A percentile compares a stretch with the other conserved stretches of the same genome.
Evolutionary conservation across 2,797 vertebrate genomes (phyloP).

Genomic region (Gymnodraco acuticeps): DNA sequence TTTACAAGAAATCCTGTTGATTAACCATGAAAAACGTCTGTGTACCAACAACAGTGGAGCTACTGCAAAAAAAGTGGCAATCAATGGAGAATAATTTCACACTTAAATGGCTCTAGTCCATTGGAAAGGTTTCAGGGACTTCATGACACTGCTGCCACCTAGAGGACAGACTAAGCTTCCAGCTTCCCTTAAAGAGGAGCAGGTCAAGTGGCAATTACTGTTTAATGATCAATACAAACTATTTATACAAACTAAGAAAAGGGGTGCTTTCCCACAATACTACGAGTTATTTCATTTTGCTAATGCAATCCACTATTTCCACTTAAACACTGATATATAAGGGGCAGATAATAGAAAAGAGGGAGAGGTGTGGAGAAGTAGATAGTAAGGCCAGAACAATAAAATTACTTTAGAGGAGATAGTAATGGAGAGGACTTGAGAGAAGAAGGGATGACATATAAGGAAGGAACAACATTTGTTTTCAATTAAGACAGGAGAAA

Average conservation of each 20-base stretch:
- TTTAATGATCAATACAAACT: conserved; percentile 6
- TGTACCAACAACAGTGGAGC: not conserved
- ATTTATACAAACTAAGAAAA: conserved; percentile 14
- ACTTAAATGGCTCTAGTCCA: conserved; percentile 5
- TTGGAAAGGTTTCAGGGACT: conserved; percentile 23
- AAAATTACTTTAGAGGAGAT: not conserved
- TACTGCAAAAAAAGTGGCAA: not conserved
- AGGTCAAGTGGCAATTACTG: not conserved
- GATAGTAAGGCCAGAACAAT: not conserved
- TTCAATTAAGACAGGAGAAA: not conserved
- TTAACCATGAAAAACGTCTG: not conserved
- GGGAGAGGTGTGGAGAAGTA: not conserved
- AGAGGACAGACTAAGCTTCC: conserved; percentile 34
- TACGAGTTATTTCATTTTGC: not conserved
- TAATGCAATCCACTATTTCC: not conserved
- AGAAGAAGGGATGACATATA: not conserved
- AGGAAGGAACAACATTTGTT: not conserved
- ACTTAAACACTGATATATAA: not conserved
- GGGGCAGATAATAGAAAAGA: not conserved
- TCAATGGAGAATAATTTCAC: conserved; percentile 11
- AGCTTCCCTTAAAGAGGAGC: not conserved
- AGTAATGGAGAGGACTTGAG: not conserved
- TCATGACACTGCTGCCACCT: conserved; percentile 66
- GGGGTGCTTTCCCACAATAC: not conserved
- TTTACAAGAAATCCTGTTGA: not conserved